These are phyloP conservation scores for Perizoma flavofasciatum DNA, from an alignment of 2,888 invertebrate species.

Conservation along the genomic window DNA sequence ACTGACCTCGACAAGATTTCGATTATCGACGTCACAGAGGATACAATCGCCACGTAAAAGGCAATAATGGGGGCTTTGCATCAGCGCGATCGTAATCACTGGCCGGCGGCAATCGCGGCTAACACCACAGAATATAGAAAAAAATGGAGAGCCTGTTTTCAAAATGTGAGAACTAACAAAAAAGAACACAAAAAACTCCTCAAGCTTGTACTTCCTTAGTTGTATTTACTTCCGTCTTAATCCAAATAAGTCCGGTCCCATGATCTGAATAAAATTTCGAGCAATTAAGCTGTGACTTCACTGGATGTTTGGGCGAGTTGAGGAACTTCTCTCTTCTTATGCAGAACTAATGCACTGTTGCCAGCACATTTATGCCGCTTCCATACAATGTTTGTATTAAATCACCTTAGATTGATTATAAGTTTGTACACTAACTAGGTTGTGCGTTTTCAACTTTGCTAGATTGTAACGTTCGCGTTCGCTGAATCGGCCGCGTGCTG, in stretches of 20 bases:
- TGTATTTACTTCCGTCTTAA: too few species aligned
- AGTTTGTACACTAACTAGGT: slow-evolving; percentile 37
- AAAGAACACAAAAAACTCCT: too few species aligned
- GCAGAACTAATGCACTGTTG: too few species aligned
- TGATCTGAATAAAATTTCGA: too few species aligned
- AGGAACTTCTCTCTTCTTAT: too few species aligned
- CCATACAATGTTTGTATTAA: too few species aligned
- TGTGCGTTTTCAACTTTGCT: slow-evolving; percentile 58
- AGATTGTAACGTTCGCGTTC: slow-evolving; percentile 60
- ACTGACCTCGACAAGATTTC: slow-evolving; percentile 69
- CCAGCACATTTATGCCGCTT: too few species aligned
- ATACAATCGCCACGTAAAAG: slow-evolving; percentile 70
- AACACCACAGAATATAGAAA: slow-evolving; percentile 20
- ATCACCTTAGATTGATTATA: slow-evolving; percentile 6
- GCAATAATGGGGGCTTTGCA: slow-evolving; percentile 65
- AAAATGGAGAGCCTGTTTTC: slow-evolving; percentile 8
- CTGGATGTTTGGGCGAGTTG: too few species aligned
- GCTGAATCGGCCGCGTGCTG: slow-evolving; percentile 68
- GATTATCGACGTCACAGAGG: slow-evolving; percentile 66
- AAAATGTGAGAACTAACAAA: too few species aligned
- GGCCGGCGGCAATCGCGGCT: slow-evolving; percentile 32
- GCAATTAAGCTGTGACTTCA: too few species aligned
- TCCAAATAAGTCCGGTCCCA: too few species aligned
- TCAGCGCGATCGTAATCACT: slow-evolving; percentile 60
- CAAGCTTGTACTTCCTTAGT: too few species aligned